Evolutionary conservation across 2,797 vertebrate species (phyloP).

Genomic region (Cynodonichthys magdalenae): DNA sequence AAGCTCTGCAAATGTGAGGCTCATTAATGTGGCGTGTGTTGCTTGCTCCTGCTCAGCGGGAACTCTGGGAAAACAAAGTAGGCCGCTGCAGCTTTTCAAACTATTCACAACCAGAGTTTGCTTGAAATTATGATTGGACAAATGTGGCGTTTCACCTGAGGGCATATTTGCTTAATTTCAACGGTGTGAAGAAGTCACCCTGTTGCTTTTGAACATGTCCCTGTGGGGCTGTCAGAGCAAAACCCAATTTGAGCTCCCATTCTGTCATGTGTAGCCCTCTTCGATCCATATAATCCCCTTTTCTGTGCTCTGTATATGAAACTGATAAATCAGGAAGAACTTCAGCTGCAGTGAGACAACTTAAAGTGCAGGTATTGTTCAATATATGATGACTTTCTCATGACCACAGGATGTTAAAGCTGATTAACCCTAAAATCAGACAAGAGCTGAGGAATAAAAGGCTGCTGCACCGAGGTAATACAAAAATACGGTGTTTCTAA

Average conservation of each 20-base stretch:
- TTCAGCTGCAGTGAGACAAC: slow-evolving; percentile 12
- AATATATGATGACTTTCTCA: slow-evolving; percentile 20
- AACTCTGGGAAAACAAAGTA: background rate
- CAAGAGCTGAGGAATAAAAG: slow-evolving; percentile 1
- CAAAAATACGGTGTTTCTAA: slow-evolving; percentile 6
- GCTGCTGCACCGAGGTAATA: slow-evolving; percentile 1
- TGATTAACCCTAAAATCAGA: slow-evolving; percentile 8
- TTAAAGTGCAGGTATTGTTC: slow-evolving; percentile 21
- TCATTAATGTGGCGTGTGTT: slow-evolving; percentile 40
- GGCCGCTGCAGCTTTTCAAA: background rate
- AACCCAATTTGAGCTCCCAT: slow-evolving; percentile 56
- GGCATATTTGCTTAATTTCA: slow-evolving; percentile 14
- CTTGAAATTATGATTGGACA: background rate
- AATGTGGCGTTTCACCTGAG: background rate
- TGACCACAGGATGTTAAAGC: slow-evolving; percentile 13
- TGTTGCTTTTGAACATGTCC: slow-evolving; percentile 25
- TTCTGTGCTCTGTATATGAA: slow-evolving; percentile 41
- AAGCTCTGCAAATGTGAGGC: slow-evolving; percentile 32
- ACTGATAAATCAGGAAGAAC: slow-evolving; percentile 39
- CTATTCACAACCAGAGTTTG: background rate
- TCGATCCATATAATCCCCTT: slow-evolving; percentile 41
- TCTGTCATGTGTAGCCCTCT: slow-evolving; percentile 39
- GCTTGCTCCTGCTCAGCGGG: slow-evolving; percentile 7
- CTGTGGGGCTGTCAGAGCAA: slow-evolving; percentile 33
- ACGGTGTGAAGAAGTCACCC: slow-evolving; percentile 17